Evolutionary conservation across 2,888 invertebrate species (phyloP).

Genomic region (Caenorhabditis auriculariae): DNA sequence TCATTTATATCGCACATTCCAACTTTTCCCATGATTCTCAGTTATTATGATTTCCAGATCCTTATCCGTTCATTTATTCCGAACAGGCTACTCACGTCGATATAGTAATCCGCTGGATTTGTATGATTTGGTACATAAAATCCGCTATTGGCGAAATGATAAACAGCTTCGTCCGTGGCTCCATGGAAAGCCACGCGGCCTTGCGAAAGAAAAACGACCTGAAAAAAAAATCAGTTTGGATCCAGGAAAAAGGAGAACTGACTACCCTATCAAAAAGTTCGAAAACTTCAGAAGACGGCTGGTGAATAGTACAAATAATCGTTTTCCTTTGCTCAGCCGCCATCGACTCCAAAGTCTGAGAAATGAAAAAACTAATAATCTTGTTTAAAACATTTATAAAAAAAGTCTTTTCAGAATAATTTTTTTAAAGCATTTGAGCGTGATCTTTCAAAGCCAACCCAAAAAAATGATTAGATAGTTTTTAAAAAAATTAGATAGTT

Average conservation of each 20-base stretch:
- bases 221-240: constrained; percentile 21
- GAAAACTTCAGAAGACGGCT: constrained; percentile 85
- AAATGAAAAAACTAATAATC: not conserved
- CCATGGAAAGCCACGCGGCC: constrained; percentile 83
- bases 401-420: too few species aligned
- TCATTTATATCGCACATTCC: not conserved
- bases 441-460: not conserved
- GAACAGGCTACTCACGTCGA: constrained; percentile 29
- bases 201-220: constrained; percentile 78
- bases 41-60: not conserved
- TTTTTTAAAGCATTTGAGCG: not conserved
- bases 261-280: constrained; percentile 78
- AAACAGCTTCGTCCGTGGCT: constrained; percentile 76
- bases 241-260: not conserved
- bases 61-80: not conserved
- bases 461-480: not conserved
- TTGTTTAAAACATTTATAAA: too few species aligned
- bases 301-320: constrained; percentile 88
- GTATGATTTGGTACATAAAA: constrained; percentile 61
- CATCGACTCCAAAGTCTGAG: constrained; percentile 36
- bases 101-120: constrained; percentile 65
- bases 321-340: constrained; percentile 76
- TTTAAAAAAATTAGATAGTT: not conserved
- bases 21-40: not conserved
- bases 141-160: constrained; percentile 72